Evolutionary conservation across 2,113 vertebrate species (phyloP).

Genomic region (Rhinolophus sinicus): DNA sequence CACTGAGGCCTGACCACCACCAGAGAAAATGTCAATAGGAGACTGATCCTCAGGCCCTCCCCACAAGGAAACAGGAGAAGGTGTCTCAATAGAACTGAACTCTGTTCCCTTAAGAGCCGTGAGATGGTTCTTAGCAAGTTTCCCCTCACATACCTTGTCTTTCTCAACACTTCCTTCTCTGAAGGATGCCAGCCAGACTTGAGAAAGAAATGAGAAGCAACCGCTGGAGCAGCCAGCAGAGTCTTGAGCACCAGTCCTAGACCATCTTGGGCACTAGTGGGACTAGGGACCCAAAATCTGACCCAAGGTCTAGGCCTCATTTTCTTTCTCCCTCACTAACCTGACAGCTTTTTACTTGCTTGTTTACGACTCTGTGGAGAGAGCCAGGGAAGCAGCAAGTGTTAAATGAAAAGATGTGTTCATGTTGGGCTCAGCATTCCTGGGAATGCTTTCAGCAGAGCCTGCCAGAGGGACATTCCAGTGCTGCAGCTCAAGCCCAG

Average conservation of each 20-base stretch:
- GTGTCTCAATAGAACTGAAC: not conserved
- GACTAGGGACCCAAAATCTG: not conserved
- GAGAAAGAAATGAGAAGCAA: slow-evolving; percentile 38
- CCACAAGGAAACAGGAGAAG: not conserved
- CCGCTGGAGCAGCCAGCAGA: not conserved
- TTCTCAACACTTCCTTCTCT: slow-evolving; percentile 6
- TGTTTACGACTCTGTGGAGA: slow-evolving; percentile 4
- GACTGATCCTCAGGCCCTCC: not conserved
- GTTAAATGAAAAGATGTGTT: slow-evolving; percentile 43
- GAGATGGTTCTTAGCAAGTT: not conserved
- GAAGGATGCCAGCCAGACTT: not conserved
- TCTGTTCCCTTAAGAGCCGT: not conserved
- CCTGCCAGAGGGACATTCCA: slow-evolving; percentile 49
- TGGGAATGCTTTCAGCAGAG: slow-evolving; percentile 53
- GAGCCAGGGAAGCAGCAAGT: not conserved
- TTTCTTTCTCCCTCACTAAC: slow-evolving; percentile 1
- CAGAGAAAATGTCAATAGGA: not conserved
- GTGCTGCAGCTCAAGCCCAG: not conserved
- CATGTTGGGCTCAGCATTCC: slow-evolving; percentile 28
- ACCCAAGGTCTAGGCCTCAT: not conserved
- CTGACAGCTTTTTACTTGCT: not conserved
- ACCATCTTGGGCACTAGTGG: not conserved
- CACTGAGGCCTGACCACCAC: not conserved
- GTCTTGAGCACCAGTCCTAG: slow-evolving; percentile 25
- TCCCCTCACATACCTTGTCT: not conserved